Evolutionary conservation across 2,888 invertebrate species (phyloP), one percentile per base, ranked within the genome.

Genomic region (Pyrrhia umbra): DNA sequence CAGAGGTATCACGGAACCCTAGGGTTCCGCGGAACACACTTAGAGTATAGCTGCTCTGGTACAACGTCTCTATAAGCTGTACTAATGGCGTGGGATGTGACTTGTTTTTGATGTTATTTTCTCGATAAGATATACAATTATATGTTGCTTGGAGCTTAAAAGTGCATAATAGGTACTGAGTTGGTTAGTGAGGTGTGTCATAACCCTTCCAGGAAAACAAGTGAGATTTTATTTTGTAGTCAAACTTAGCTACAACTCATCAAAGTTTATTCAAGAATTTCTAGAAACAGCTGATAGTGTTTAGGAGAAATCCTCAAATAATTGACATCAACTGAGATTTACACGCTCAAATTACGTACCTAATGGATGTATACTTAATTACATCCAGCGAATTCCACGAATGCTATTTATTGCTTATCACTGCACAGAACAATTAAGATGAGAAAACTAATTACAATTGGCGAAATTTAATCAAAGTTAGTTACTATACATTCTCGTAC

Each of bases 51-150:
- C n/a, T n/a, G n/a, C 46, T 55, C 13, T 23, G 23, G 20, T 40
- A 23, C 42, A 56, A 73, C 60, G 43, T 73, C 65, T 80, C 21
- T 62, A 56, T 68, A 62, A 54, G 56, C 49, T 49, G 13, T 25
- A 27, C 30, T 39, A 34, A 63, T 13, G 3, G 63, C 59, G 75
- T 78, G 40, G 79, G 79, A 30, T 6, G 50, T 37, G 56, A 75
- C 56, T 74, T 52, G 75, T 62, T 68, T 62, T 18, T 21, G 45
- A 66, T 68, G 61, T 37, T 20, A 61, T 45, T 37, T 47, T 8
- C 15, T 65, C 40, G 40, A 50, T 49, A 57, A 54, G 20, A 52
- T 23, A 6, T 30, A 5, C 34, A 34, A 34, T 23, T 4, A 23
- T 34, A 34, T 34, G n/a, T 34, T 34, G 34, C n/a, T 34, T 34